Evolutionary conservation across 2,113 vertebrate species (phyloP).

Genomic region (Saccopteryx leptura): DNA sequence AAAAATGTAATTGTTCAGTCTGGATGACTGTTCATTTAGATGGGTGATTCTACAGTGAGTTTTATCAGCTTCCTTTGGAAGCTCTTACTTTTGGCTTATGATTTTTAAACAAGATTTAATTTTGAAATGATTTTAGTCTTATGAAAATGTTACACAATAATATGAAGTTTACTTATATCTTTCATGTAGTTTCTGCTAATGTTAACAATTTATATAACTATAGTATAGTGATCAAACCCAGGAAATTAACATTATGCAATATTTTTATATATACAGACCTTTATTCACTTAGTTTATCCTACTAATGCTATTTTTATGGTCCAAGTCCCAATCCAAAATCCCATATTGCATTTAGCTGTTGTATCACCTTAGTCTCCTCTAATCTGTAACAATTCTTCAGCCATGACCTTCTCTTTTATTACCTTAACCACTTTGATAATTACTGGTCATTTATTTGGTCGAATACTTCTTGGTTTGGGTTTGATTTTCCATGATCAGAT

Average conservation of each 20-base stretch:
- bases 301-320: conserved; percentile 7
- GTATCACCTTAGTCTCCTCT: neutral
- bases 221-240: neutral
- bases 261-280: neutral
- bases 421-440: conserved; percentile 11
- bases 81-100: neutral
- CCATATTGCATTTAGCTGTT: neutral
- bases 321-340: neutral
- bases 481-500: neutral
- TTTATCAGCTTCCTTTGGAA: neutral
- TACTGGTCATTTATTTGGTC: neutral
- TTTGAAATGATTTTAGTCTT: conserved; percentile 39
- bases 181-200: neutral
- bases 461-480: neutral
- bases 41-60: neutral
- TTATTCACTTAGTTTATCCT: conserved; percentile 7
- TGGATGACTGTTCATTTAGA: neutral
- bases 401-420: neutral
- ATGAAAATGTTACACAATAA: neutral
- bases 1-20: neutral
- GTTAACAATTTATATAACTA: neutral
- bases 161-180: neutral
- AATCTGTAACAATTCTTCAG: neutral
- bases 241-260: neutral
- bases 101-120: neutral